A percentile compares a stretch with the other conserved stretches of the same genome.
These are phyloP conservation scores for Callipepla californica DNA, from an alignment of 2,113 vertebrate species.

Conservation along the genomic window DNA sequence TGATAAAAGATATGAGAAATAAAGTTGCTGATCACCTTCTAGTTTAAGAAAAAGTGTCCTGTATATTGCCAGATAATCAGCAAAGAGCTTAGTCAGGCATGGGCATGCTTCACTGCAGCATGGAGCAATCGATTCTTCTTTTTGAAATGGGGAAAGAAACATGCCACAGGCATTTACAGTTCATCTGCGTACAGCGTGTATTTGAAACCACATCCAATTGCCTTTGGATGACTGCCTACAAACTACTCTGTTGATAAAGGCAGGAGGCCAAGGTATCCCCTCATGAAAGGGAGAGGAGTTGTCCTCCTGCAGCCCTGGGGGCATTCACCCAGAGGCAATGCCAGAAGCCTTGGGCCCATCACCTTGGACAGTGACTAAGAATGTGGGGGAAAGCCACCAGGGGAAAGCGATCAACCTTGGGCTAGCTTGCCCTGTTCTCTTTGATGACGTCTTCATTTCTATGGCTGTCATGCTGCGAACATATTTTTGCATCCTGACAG, in stretches of 20 bases:
- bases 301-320: background rate
- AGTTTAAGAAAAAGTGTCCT: background rate
- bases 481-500: background rate
- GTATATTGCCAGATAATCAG: background rate
- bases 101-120: background rate
- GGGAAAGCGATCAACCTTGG: background rate
- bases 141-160: background rate
- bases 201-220: constrained; percentile 33
- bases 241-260: constrained; percentile 49
- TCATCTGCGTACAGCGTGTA: background rate
- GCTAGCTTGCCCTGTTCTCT: background rate
- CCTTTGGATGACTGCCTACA: constrained; percentile 21
- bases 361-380: background rate
- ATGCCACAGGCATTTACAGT: background rate
- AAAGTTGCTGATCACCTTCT: background rate
- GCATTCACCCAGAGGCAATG: background rate
- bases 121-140: background rate
- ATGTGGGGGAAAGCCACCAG: accelerated
- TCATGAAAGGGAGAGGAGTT: background rate
- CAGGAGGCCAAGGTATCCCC: constrained; percentile 37
- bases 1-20: background rate
- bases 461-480: background rate
- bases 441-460: background rate
- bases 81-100: background rate
- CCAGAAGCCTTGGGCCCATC: accelerated